Conservation (phyloP, 1,140 invertebrate genomes). For the Halictus rubicundus region DNA sequence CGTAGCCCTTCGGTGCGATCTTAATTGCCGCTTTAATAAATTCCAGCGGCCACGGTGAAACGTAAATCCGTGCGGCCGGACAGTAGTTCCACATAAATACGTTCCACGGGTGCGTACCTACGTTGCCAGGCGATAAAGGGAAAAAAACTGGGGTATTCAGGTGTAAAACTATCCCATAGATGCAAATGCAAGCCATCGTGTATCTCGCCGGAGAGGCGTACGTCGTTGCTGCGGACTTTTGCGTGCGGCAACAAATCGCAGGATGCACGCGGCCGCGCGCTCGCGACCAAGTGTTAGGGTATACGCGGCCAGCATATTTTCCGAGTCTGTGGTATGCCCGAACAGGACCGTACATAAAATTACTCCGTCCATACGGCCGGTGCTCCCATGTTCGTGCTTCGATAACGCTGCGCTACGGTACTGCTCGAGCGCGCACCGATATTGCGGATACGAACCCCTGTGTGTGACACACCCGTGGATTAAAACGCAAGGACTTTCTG, state of each 20-base stretch:
- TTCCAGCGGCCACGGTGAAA: background rate
- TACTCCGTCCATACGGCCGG: background rate
- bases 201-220: background rate
- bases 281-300: too few species aligned
- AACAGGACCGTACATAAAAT: background rate
- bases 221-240: background rate
- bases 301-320: background rate
- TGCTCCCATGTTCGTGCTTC: background rate
- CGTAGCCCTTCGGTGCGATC: background rate
- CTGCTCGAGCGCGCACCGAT: too few species aligned
- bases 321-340: background rate
- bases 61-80: background rate
- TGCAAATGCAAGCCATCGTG: background rate
- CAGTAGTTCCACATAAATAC: background rate
- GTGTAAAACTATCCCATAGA: constrained; percentile 6
- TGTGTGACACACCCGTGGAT: too few species aligned
- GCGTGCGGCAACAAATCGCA: background rate
- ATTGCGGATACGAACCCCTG: too few species aligned
- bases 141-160: background rate
- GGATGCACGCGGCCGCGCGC: too few species aligned
- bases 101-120: background rate
- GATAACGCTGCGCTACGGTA: background rate
- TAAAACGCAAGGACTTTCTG: too few species aligned
- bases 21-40: background rate
- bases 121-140: background rate